Evolutionary conservation across 1,140 invertebrate genomes (phyloP).

Genomic region (Papilio dardanus): DNA sequence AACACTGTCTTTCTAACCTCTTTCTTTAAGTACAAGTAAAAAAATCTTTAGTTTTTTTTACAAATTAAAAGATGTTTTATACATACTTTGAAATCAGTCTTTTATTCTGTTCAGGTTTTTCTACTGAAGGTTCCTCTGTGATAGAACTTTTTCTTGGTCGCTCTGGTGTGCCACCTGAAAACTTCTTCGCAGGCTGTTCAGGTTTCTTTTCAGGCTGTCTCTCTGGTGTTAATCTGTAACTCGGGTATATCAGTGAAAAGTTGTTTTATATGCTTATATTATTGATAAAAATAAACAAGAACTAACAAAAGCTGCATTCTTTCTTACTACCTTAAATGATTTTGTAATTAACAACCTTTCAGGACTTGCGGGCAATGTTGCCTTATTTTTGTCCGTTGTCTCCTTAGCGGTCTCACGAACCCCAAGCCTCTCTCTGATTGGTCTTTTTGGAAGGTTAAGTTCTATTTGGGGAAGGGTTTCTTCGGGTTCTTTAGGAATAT

Average conservation of each 20-base stretch:
- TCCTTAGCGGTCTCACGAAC: slow-evolving; percentile 52
- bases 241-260: slow-evolving; percentile 1
- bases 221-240: slow-evolving; percentile 73
- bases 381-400: slow-evolving; percentile 39
- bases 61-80: not conserved
- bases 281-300: not conserved
- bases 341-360: slow-evolving; percentile 77
- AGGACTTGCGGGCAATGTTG: slow-evolving; percentile 57
- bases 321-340: slow-evolving; percentile 71
- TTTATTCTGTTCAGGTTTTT: slow-evolving; percentile 55
- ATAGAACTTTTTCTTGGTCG: slow-evolving; percentile 49
- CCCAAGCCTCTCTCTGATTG: slow-evolving; percentile 74
- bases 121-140: slow-evolving; percentile 28
- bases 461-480: slow-evolving; percentile 77
- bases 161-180: slow-evolving; percentile 56
- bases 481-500: slow-evolving; percentile 44
- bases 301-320: slow-evolving; percentile 42
- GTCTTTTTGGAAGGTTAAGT: slow-evolving; percentile 78
- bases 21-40: too few species aligned
- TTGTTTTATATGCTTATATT: slow-evolving; percentile 19
- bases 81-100: slow-evolving; percentile 67
- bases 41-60: too few species aligned
- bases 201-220: slow-evolving; percentile 53
- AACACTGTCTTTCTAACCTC: too few species aligned
- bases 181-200: slow-evolving; percentile 54